Evolutionary conservation across 2,113 vertebrate genomes (phyloP).

Genomic region (Tychaedon coryphoeus): DNA sequence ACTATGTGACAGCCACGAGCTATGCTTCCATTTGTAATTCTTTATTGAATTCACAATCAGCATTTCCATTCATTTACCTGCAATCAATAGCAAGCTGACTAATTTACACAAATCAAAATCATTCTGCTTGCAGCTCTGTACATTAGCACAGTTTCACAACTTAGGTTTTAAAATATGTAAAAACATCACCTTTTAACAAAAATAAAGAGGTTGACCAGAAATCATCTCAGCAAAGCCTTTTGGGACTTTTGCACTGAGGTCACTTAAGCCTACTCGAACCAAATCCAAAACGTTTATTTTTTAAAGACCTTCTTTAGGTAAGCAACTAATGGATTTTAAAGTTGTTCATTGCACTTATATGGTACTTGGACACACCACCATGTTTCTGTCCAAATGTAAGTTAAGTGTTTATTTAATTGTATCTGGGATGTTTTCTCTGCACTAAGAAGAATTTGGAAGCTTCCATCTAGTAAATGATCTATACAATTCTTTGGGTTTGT

Average conservation of each 20-base stretch:
- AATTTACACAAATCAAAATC: background rate
- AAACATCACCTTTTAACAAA: background rate
- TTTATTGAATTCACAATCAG: background rate
- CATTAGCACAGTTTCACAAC: background rate
- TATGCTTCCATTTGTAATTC: background rate
- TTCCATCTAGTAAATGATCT: background rate
- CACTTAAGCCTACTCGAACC: background rate
- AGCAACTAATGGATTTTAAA: background rate
- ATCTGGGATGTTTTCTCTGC: background rate
- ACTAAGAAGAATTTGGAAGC: background rate
- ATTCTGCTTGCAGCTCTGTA: background rate
- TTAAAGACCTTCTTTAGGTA: background rate
- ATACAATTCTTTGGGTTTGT: background rate
- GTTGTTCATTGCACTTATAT: background rate
- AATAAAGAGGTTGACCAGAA: background rate
- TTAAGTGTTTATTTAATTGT: background rate
- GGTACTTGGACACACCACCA: background rate
- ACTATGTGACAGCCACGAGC: background rate
- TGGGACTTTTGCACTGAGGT: background rate
- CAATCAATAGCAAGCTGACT: background rate
- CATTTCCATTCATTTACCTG: background rate
- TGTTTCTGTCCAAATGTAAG: background rate
- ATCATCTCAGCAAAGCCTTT: background rate
- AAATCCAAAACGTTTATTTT: background rate
- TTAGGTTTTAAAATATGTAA: background rate